These are phyloP conservation scores for Lycocorax pyrrhopterus DNA, from an alignment of 2,113 vertebrate genomes.

Conservation along the genomic window DNA sequence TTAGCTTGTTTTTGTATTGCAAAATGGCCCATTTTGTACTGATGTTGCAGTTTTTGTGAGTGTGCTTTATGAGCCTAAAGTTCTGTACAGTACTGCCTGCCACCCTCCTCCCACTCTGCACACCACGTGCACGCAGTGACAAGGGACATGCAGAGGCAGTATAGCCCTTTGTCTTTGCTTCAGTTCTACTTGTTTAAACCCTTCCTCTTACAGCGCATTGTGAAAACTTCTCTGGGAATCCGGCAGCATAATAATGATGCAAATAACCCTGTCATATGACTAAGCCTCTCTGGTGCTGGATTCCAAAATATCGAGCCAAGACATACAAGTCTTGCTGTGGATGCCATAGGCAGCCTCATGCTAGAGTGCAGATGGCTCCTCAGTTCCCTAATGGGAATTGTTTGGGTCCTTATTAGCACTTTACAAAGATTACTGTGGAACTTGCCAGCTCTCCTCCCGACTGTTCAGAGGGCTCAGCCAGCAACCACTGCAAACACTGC, in stretches of 20 bases:
- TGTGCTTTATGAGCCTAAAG: background rate
- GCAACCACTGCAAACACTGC: background rate
- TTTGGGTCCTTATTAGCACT: background rate
- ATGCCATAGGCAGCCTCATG: conserved; percentile 14
- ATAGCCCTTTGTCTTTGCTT: background rate
- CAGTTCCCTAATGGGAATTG: conserved; percentile 5
- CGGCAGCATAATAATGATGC: background rate
- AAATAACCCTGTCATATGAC: conserved; percentile 29
- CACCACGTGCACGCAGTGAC: background rate
- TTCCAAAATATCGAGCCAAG: background rate
- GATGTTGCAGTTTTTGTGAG: background rate
- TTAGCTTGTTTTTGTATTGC: background rate
- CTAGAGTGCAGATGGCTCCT: background rate
- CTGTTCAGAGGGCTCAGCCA: background rate
- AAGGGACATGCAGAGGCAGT: background rate
- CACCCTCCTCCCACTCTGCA: conserved; percentile 9
- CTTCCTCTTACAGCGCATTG: background rate
- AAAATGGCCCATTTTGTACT: background rate
- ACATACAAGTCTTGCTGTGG: background rate
- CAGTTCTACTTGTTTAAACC: background rate
- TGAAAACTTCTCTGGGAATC: conserved; percentile 7
- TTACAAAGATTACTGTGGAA: background rate
- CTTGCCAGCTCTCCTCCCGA: background rate
- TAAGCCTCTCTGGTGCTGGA: background rate
- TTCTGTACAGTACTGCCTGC: background rate